phyloP scores from a whole-genome alignment of 2,888 invertebrate genomes.

The Agrotis puta region DNA sequence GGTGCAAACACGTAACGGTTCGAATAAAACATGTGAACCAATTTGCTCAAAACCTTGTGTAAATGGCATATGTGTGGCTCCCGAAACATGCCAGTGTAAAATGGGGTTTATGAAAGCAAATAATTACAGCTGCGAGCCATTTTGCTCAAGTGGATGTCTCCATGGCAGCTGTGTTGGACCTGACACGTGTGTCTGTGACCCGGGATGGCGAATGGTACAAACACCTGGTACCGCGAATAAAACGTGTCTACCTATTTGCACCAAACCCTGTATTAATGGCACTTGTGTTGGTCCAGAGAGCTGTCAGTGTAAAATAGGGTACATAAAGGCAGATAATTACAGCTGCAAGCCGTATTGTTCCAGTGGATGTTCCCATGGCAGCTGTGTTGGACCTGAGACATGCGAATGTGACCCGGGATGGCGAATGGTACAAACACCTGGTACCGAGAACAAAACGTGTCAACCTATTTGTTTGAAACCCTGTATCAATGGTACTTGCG shows the following conservation, averaged over 20 bases:
- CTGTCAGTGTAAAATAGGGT: too few relatives aligned
- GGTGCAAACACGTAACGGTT: too few relatives aligned
- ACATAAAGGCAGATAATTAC: too few relatives aligned
- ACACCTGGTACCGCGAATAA: too few relatives aligned
- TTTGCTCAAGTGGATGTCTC: constrained; percentile 18
- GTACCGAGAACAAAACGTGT: neutral
- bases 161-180: too few relatives aligned
- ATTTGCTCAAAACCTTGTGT: constrained; percentile 23
- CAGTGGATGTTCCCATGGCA: constrained; percentile 26
- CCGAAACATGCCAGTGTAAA: constrained; percentile 43
- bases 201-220: too few relatives aligned
- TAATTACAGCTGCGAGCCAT: constrained; percentile 27
- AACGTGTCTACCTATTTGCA: too few relatives aligned
- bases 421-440: too few relatives aligned
- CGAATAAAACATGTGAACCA: constrained; percentile 13
- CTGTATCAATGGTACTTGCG: constrained; percentile 17
- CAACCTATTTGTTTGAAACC: constrained; percentile 13
- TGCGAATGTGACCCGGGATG: neutral
- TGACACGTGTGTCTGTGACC: too few relatives aligned
- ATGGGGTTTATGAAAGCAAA: constrained; percentile 21
- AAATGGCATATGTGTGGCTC: constrained; percentile 26
- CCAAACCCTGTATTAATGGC: too few relatives aligned
- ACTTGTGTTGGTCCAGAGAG: neutral
- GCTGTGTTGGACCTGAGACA: constrained; percentile 37
- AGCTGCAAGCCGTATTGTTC: too few relatives aligned